phyloP scores from a whole-genome alignment of 1,140 invertebrate species.

The Dicyema japonicum region DNA sequence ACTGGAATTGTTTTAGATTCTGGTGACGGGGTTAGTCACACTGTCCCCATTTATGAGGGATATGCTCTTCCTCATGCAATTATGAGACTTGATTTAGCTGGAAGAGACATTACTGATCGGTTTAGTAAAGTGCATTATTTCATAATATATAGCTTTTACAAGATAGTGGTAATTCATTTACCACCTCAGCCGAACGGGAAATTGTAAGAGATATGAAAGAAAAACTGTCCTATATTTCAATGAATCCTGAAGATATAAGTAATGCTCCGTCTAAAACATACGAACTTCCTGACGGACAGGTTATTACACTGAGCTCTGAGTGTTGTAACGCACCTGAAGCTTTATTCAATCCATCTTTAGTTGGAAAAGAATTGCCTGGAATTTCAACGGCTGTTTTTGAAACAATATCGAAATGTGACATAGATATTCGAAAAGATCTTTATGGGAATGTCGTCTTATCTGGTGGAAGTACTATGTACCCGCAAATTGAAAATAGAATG shows the following conservation, averaged over 20 bases:
- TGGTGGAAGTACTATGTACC: slow-evolving; percentile 1
- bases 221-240: background rate
- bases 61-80: slow-evolving; percentile 40
- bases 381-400: background rate
- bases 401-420: background rate
- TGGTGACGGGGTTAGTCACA: slow-evolving; percentile 3
- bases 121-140: too few relatives aligned
- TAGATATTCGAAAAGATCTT: slow-evolving; percentile 1
- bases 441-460: background rate
- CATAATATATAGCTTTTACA: too few relatives aligned
- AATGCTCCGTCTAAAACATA: slow-evolving; percentile 19
- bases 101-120: too few relatives aligned
- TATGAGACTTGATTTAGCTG: slow-evolving; percentile 53
- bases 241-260: background rate
- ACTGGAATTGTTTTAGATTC: slow-evolving; percentile 4
- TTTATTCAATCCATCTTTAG: slow-evolving; percentile 28
- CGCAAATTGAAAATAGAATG: background rate
- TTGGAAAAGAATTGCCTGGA: background rate
- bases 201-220: background rate
- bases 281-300: slow-evolving; percentile 63
- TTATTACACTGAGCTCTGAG: slow-evolving; percentile 69
- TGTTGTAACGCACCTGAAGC: slow-evolving; percentile 77
- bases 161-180: too few relatives aligned
- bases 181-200: too few relatives aligned
- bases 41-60: slow-evolving; percentile 34